phyloP scores from a whole-genome alignment of 1,140 invertebrate genomes.

The Drosophila leontia region DNA sequence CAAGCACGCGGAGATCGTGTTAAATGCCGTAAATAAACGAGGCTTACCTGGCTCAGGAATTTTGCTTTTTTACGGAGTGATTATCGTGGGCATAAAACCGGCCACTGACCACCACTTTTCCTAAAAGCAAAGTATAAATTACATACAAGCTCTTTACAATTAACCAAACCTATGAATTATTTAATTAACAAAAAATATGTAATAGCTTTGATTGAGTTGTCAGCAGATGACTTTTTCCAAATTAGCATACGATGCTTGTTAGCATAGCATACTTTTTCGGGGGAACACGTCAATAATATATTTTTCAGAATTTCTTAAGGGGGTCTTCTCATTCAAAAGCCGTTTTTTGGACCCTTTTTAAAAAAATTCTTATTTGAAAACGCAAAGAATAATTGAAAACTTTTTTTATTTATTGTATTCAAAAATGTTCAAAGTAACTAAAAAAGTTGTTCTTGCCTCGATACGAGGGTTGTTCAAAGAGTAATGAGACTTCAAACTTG shows the following conservation, averaged over 20 bases:
- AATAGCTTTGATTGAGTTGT: conserved; percentile 1
- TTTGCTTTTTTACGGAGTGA: conserved; percentile 32
- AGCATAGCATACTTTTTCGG: conserved; percentile 71
- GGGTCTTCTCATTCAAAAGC: too few species aligned
- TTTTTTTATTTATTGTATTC: too few species aligned
- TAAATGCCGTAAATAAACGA: conserved; percentile 74
- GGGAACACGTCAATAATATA: not conserved
- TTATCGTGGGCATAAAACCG: conserved; percentile 27
- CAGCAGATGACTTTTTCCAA: not conserved
- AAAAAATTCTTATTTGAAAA: too few species aligned
- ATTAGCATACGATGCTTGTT: too few species aligned
- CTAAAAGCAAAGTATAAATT: not conserved
- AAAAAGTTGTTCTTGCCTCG: too few species aligned
- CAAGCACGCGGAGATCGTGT: conserved; percentile 56
- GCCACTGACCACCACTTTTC: conserved; percentile 20
- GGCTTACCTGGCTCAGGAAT: conserved; percentile 50
- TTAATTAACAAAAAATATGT: conserved; percentile 5
- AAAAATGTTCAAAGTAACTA: too few species aligned
- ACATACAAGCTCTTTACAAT: conserved; percentile 1
- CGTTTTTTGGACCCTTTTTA: too few species aligned
- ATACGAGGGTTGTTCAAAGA: too few species aligned
- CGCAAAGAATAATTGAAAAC: too few species aligned
- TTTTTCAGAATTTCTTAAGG: too few species aligned
- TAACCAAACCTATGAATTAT: conserved; percentile 9
- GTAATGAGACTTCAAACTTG: too few species aligned